Conservation (phyloP, 2,888 invertebrate species). For the Apoda limacodes region DNA sequence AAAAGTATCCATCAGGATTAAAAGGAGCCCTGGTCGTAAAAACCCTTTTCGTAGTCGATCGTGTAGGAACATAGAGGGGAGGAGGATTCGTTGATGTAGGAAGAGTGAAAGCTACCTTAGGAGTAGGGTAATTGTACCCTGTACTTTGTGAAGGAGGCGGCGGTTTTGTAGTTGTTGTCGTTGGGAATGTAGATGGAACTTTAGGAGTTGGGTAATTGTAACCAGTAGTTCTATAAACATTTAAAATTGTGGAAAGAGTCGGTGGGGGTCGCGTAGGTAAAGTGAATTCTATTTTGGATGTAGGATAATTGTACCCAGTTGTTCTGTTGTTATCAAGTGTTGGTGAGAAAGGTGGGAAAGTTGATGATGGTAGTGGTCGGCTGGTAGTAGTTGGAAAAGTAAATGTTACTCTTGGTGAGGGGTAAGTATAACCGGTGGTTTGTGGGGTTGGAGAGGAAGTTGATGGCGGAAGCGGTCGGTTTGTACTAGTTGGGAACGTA, state of each 20-base stretch:
- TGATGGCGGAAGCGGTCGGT: conserved; percentile 15
- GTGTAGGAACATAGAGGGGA: too few species aligned
- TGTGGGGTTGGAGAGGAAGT: conserved; percentile 14
- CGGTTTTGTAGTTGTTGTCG: conserved; percentile 10
- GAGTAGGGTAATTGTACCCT: conserved; percentile 23
- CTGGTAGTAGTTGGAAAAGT: conserved; percentile 15
- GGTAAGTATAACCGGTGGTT: conserved; percentile 2
- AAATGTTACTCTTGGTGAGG: too few species aligned
- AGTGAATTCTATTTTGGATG: conserved; percentile 26
- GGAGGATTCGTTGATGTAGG: conserved; percentile 13
- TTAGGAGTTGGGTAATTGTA: conserved; percentile 15
- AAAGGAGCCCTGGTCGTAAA: too few species aligned
- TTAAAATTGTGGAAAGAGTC: conserved; percentile 15
- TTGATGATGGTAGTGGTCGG: conserved; percentile 18
- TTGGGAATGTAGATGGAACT: conserved; percentile 11
- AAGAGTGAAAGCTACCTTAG: conserved; percentile 18
- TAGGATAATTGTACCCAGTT: conserved; percentile 35
- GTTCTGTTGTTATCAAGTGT: too few species aligned
- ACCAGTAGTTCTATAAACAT: too few species aligned
- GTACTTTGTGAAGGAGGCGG: too few species aligned
- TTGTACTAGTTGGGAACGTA: conserved; percentile 15
- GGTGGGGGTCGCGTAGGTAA: conserved; percentile 21
- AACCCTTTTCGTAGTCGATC: too few species aligned
- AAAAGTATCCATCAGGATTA: conserved; percentile 51
- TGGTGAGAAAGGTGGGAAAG: conserved; percentile 16